Conservation (phyloP, 1,140 invertebrate species). For the Ostrea edulis region DNA sequence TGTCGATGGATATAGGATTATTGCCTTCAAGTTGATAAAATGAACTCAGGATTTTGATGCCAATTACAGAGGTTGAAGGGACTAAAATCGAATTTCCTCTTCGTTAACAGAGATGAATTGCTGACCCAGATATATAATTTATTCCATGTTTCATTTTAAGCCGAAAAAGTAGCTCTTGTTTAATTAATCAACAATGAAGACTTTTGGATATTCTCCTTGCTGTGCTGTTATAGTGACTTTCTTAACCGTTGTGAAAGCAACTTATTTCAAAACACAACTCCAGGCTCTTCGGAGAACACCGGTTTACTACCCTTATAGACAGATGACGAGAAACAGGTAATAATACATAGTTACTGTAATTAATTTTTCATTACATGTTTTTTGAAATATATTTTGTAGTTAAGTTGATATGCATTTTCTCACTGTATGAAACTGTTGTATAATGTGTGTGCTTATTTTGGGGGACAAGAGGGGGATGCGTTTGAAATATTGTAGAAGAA, state of each 20-base stretch:
- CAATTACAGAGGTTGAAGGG: not conserved
- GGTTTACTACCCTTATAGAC: conserved; percentile 11
- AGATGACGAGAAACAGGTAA: not conserved
- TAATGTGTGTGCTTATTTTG: too few relatives aligned
- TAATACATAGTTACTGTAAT: not conserved
- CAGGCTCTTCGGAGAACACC: not conserved
- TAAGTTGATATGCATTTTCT: not conserved
- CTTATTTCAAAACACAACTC: conserved; percentile 17
- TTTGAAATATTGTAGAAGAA: not conserved
- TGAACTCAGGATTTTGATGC: conserved; percentile 13
- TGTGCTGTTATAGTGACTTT: not conserved
- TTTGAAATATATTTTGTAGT: not conserved
- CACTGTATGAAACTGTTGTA: not conserved
- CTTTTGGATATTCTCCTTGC: not conserved
- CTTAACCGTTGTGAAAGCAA: conserved; percentile 5
- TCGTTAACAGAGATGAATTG: not conserved
- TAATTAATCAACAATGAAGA: conserved; percentile 1
- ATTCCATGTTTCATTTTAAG: not conserved
- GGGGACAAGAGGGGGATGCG: not conserved
- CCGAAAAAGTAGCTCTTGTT: not conserved
- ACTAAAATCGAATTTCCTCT: not conserved
- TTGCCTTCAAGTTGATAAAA: not conserved
- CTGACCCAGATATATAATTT: not conserved
- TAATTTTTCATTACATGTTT: not conserved
- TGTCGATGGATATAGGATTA: conserved; percentile 2